Conservation (phyloP, 2,888 invertebrate genomes). For the Noctua janthina region DNA sequence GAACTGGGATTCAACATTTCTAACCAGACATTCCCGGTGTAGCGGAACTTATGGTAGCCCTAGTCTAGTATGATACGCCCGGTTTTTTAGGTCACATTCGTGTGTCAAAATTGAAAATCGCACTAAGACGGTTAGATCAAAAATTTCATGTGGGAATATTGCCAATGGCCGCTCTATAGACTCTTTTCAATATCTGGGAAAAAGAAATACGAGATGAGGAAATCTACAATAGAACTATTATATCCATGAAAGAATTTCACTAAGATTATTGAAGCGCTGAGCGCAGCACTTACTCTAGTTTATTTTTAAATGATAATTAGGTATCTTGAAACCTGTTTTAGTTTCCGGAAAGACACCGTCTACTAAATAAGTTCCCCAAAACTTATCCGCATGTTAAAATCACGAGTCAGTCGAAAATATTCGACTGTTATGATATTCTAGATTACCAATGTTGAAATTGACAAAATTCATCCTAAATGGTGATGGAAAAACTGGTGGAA, state of each 20-base stretch:
- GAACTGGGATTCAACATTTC: too few relatives aligned
- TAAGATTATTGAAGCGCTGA: neutral
- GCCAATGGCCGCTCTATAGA: too few relatives aligned
- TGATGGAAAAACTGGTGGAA: neutral
- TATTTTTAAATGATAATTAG: neutral
- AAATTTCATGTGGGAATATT: too few relatives aligned
- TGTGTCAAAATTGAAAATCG: too few relatives aligned
- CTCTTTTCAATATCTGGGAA: too few relatives aligned
- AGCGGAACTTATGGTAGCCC: too few relatives aligned
- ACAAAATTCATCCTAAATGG: neutral
- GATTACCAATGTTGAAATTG: conserved; percentile 24
- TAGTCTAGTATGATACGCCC: too few relatives aligned
- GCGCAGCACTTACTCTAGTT: neutral
- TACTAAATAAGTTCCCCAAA: neutral
- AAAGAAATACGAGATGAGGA: too few relatives aligned
- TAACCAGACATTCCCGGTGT: too few relatives aligned
- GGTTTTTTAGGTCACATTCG: too few relatives aligned
- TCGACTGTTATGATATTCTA: neutral
- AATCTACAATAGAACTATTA: too few relatives aligned
- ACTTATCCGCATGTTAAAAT: neutral
- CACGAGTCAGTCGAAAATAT: neutral
- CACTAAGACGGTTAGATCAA: too few relatives aligned
- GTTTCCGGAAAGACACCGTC: neutral
- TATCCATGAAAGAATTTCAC: neutral
- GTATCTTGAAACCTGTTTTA: neutral